Base-by-base conservation (phyloP, 2,888 invertebrate genomes). In the Strigamia maritima region DNA sequence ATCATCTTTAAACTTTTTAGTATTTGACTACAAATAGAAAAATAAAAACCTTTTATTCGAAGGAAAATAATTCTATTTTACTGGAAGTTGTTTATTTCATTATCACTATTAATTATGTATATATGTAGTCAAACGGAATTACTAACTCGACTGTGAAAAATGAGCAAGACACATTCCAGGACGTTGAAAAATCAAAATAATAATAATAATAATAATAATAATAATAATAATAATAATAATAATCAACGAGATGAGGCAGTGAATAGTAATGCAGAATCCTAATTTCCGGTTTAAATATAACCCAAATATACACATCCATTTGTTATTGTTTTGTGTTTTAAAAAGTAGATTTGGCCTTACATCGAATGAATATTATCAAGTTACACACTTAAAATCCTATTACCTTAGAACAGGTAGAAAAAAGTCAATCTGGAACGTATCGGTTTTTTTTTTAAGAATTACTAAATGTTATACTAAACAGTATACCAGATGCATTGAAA, bases 351-450 rank as follows among this genome's bases (percentile, higher is more conserved):
- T 44, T 44, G 44, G 44, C 44, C 44, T 44, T 44, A 44, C 14
- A 44, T 44, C 44, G n/a, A 44, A 44, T 44, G 16, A 44, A 44
- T 44, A 44, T n/a, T 44, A 44, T 4, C 44, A 12, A 44, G n/a
- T 44, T 44, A 44, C 44, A n/a, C n/a, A n/a, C 14, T 44, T 44
- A n/a, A n/a, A 44, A 44, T 14, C 44, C 44, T 44, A 44, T 44
- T 75, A 75, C 75, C 75, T 75, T 75, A 75, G 75, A 75, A 75
- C 75, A 75, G 75, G 75, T 75, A 75, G 75, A 75, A 35, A 75
- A 75, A 26, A 70, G 44, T 44, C 44, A 44, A n/a, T 44, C n/a
- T 44, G 44, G 44, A 44, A 44, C 44, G 44, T 44, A 44, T 44
- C n/a, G 14, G 10, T 44, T 44, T 35, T 35, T 1, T 8, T 35